Evolutionary conservation across 2,797 vertebrate genomes (phyloP), one percentile per base, ranked within the genome.

Genomic region (Knipowitschia caucasica): DNA sequence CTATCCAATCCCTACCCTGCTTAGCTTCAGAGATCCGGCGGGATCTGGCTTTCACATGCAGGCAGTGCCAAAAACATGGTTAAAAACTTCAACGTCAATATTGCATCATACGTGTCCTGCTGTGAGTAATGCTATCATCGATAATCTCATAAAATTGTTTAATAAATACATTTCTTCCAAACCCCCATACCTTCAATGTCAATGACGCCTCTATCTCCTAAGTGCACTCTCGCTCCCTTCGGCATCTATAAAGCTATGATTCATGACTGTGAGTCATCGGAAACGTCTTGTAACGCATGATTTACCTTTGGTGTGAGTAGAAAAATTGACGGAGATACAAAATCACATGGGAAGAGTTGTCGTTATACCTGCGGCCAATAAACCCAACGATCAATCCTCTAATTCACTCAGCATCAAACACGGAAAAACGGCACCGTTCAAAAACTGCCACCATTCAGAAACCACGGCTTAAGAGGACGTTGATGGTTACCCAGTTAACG

Each of bases 191-290:
- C 53, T 1, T 4, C 35, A 26, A 18, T 61, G 51, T 56, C 43
- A 44, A 64, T 21, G 20, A 64, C 20, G 38, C 25, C 60, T 68
- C 71, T 63, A 76, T 73, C 61, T 45, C 40, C 36, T 51, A 55
- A 77, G 64, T 46, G 76, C 67, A 53, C 26, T 12, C 36, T 52
- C 15, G 2, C 30, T 35, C 45, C 2, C 31, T n/a, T 18, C 42
- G 7, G 50, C 11, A 39, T 46, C 56, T 49, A 58, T 66, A 60
- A 68, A 67, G 14, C 33, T 14, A 39, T 56, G 58, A 71, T 66
- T 79, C 52, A 67, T 15, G 1, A 57, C 72, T 43, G 18, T 52
- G 67, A 64, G 55, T 69, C 58, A 61, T 73, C 47, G 21, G 52
- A 7, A 20, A n/a, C 14, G 33, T 53, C 35, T 35, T 45, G 47